Evolutionary conservation across 2,797 vertebrate species (phyloP), one percentile per base, ranked within the genome.

Genomic region (Aeoliscus strigatus): DNA sequence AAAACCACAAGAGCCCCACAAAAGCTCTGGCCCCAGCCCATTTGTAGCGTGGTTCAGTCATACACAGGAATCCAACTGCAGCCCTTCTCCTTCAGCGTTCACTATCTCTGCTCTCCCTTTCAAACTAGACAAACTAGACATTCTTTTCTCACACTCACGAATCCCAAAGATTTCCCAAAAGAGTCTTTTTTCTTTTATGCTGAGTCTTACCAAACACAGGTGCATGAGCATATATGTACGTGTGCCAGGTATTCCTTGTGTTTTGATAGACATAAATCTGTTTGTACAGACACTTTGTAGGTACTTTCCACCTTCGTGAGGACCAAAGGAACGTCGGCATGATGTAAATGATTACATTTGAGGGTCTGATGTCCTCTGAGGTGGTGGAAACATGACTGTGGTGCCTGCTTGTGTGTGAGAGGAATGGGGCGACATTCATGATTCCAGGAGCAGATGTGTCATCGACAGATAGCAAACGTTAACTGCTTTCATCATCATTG

Each of bases 1-100:
- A 83, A 85, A 87, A 73, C 87, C 86, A 75, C 86, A 83, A 73
- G 82, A 82, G 80, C 64, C 81, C 76, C 74, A 84, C 80, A 86
- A 85, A 87, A 75, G 79, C 83, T 81, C 75, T 30, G 55, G 78
- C 65, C 74, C 57, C 51, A 68, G 70, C 69, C 67, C 60, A 74
- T 72, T 85, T 71, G 72, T 56, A 63, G 68, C 54, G 70, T 48
- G 73, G 51, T 56, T 49, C 46, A 73, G 59, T 64, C 45, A 57
- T 64, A 65, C 32, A 4, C 55, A 73, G 48, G 65, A 73, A 81
- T 82, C 73, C 44, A 60, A 67, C 70, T 70, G 66, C 75, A 71
- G 52, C 47, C 60, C 57, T 25, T 46, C 44, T 58, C 27, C 57
- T 23, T 17, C 21, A 3, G 4, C 18, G 3, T 21, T 21, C 18